phyloP scores from a whole-genome alignment of 2,113 vertebrate genomes.

The Antennarius striatus region DNA sequence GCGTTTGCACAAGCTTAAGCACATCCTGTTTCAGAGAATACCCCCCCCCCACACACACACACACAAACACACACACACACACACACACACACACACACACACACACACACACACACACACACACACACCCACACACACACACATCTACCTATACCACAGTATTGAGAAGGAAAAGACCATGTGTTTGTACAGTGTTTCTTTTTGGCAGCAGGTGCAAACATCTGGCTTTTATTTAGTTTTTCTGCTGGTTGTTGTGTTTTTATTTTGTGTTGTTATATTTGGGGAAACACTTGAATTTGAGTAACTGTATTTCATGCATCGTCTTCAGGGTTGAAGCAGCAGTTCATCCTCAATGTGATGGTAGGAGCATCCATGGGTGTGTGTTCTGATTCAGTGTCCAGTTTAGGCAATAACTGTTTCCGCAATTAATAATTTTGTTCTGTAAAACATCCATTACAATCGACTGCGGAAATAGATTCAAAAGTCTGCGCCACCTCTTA shows the following conservation, averaged over 20 bases:
- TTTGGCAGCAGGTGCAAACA: not conserved
- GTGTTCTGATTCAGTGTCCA: not conserved
- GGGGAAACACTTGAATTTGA: not conserved
- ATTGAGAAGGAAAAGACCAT: slow-evolving; percentile 8
- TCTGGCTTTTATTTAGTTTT: not conserved
- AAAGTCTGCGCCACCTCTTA: no score
- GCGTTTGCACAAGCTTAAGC: slow-evolving; percentile 55
- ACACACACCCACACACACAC: slow-evolving; percentile 5
- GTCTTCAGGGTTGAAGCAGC: not conserved
- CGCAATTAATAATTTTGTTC: no score
- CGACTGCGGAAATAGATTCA: no score
- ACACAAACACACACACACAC: not conserved
- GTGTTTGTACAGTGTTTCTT: slow-evolving; percentile 11
- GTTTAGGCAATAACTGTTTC: not conserved
- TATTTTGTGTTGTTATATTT: no score
- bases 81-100: slow-evolving; percentile 11
- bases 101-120: not conserved
- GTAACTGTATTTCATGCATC: not conserved
- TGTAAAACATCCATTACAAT: no score
- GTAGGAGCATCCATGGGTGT: not conserved
- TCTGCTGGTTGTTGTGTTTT: not conserved
- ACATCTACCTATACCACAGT: slow-evolving; percentile 13
- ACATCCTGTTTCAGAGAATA: slow-evolving; percentile 67
- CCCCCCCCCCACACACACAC: not conserved
- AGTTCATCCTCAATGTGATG: not conserved